Base-by-base conservation (phyloP, 2,888 invertebrate genomes). In the Eretmocerus hayati region DNA sequence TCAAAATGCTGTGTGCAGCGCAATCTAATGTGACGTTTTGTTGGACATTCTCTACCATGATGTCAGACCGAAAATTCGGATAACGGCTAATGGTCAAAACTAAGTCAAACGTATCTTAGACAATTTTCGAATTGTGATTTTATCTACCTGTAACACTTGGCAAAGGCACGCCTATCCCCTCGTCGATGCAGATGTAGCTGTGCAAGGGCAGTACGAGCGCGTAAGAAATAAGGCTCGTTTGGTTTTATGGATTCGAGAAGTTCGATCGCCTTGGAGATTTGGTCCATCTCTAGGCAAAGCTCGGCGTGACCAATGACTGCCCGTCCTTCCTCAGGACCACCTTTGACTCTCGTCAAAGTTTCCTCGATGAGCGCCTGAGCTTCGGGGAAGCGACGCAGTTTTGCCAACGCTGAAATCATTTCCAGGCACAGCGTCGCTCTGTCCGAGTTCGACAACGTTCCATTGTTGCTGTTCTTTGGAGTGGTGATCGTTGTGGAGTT, bases 401-500 rank as follows among this genome's bases (percentile, higher is more conserved):
- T 72, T 55, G 83, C 78, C 65, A 90, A 83, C 16, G 84, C 81
- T 58, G 87, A 85, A 54, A 90, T 87, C 42, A 95, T 75, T 72
- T 95, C 92, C 56, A 94, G 75, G 71, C 86, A 94, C 52, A 95
- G 77, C 0, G 90, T 86, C 0, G 91, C 88, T 64, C 87, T 84
- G 63, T 96, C 94, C 2, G 83, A 78, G 2, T 53, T 22, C 1
- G 50, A 19, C 9, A 50, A 9, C 3, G 21, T 2, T 1, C 26
- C 26, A 11, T 11, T 26, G n/a, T n/a, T n/a, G n/a, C n/a, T n/a
- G n/a, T n/a, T n/a, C n/a, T n/a, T n/a, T 9, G 19, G 19, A 4
- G 37, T 37, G 3, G 36, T 36, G 36, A 42, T 4, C 4, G 13
- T 3, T 1, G 31, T 9, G 2, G 36, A 16, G 2, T 32, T 20